Percentiles rank a stretch among this genome's conserved stretches.
Conservation (phyloP, 2,113 vertebrate species). For the Electrona antarctica region DNA sequence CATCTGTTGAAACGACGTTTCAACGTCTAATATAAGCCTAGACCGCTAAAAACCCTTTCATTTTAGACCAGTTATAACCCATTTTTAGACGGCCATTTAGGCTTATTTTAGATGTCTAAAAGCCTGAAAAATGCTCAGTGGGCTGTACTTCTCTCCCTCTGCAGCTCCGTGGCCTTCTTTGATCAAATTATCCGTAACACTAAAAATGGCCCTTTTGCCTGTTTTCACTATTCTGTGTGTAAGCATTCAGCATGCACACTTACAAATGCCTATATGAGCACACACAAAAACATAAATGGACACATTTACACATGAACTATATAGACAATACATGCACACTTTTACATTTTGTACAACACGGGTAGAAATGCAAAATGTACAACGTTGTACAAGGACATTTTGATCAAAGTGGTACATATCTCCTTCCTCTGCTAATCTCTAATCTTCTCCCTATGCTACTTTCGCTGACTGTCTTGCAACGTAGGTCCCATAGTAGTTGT, state of each 20-base stretch:
- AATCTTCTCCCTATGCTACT: constrained; percentile 55
- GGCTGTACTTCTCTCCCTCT: constrained; percentile 57
- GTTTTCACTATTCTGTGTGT: background rate
- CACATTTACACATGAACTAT: no score
- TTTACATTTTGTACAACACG: no score
- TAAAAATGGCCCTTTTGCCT: constrained; percentile 67
- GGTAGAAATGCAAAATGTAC: background rate
- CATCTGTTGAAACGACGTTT: no score
- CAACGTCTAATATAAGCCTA: no score
- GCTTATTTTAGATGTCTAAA: no score
- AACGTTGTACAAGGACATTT: constrained; percentile 64
- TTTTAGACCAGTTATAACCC: no score
- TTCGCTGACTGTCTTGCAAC: constrained; percentile 69
- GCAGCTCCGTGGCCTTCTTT: constrained; percentile 48
- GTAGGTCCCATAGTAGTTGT: constrained; percentile 75
- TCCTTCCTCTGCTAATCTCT: constrained; percentile 60
- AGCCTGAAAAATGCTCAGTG: no score
- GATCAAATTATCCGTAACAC: constrained; percentile 45
- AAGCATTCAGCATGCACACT: background rate
- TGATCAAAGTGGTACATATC: constrained; percentile 67
- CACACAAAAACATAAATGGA: no score
- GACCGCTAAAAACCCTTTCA: no score
- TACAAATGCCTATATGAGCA: no score
- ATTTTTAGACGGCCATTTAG: no score
- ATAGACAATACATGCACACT: no score